A percentile compares a stretch with the other conserved stretches of the same genome.
Evolutionary conservation across 2,113 vertebrate species (phyloP).

Genomic region (Atrichornis clamosus): DNA sequence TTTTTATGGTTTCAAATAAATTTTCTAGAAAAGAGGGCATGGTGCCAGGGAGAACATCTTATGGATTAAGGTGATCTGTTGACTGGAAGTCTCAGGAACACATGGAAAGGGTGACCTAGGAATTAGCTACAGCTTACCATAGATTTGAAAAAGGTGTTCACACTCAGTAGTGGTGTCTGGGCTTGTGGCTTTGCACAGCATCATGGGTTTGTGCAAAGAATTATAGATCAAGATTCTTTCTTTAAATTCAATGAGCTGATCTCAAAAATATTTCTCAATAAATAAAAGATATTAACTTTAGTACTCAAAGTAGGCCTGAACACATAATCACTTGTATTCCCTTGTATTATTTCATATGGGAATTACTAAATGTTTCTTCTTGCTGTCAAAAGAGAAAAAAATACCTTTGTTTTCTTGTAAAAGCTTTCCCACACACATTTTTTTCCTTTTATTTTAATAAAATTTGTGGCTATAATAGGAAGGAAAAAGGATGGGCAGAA

Average conservation of each 20-base stretch:
- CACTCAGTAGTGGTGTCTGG: not conserved
- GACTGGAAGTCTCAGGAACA: rapidly evolving
- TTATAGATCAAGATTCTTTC: not conserved
- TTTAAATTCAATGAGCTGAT: not conserved
- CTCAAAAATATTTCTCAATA: not conserved
- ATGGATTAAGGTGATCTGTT: not conserved
- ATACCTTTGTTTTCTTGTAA: not conserved
- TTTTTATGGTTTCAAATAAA: not conserved
- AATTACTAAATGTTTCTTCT: not conserved
- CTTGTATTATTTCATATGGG: not conserved
- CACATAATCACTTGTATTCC: not conserved
- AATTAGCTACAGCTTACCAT: not conserved
- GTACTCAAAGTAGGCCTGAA: not conserved
- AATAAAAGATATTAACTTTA: not conserved
- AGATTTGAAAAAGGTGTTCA: not conserved
- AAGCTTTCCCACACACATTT: rapidly evolving
- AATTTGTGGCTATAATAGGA: not conserved
- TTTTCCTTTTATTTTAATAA: not conserved
- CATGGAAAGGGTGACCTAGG: not conserved
- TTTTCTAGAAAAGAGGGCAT: not conserved
- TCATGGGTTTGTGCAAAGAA: not conserved
- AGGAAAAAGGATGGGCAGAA: not conserved
- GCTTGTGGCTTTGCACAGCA: not conserved
- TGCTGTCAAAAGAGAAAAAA: not conserved
- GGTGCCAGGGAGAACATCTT: not conserved